Base-by-base conservation (phyloP, 2,888 invertebrate genomes). In the Dastarcus helophoroides region DNA sequence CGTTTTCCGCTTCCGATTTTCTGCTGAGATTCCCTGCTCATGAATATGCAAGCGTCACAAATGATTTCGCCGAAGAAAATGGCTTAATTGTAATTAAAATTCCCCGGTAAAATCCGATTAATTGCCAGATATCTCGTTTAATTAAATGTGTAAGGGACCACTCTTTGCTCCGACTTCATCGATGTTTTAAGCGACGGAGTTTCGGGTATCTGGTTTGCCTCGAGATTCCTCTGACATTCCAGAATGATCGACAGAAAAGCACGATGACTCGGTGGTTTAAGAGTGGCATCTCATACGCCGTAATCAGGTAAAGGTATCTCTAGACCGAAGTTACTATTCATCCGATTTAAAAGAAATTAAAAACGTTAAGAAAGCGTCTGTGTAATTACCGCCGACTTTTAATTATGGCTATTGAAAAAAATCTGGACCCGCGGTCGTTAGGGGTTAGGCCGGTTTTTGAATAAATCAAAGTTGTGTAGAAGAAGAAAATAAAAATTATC, bases 341-440 rank as follows among this genome's bases (percentile, higher is more conserved):
- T 57, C 49, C 48, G 48, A 51, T 58, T 59, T 60, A 60, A 60
- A 47, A 58, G 56, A 58, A 56, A 58, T 53, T 51, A 52, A 50
- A 51, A 47, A 22, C 14, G 14, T 26, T 19, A 4, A 11, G 45
- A 51, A 51, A 47, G 41, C 45, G 41, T 37, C 43, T 45, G 47
- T 41, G 36, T 53, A 52, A 54, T 55, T 51, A 51, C 38, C 32
- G 39, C 36, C 26, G 31, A 28, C 23, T 38, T 40, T 44, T 47
- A 43, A 46, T 47, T 47, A 44, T 36, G 35, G 33, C 39, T 44
- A 46, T 43, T 46, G 42, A 44, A 41, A 42, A 43, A n/a, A n/a
- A n/a, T n/a, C n/a, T n/a, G n/a, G n/a, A n/a, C n/a, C n/a, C n/a
- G n/a, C n/a, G n/a, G n/a, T n/a, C n/a, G n/a, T n/a, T n/a, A n/a